Percentiles rank a stretch among this genome's conserved stretches.
Conservation (phyloP, 2,888 invertebrate species). For the Osmoderma eremita region DNA sequence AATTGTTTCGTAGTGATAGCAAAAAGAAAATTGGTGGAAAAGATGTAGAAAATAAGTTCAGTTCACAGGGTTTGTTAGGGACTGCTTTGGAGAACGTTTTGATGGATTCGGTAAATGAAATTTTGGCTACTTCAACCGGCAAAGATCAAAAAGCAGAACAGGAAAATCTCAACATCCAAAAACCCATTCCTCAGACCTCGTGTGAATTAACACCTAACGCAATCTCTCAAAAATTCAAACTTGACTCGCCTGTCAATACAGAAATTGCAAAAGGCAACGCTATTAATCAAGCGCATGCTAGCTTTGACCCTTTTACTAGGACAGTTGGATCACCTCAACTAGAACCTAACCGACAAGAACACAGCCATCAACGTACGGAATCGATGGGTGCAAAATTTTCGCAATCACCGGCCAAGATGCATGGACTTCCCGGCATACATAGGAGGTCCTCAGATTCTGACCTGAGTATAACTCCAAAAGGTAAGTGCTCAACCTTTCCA, state of each 20-base stretch:
- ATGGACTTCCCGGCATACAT: constrained; percentile 67
- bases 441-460: constrained; percentile 94
- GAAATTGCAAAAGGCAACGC: constrained; percentile 59
- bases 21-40: constrained; percentile 17
- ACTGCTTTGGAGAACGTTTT: constrained; percentile 70
- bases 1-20: constrained; percentile 33
- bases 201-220: constrained; percentile 23
- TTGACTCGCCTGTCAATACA: constrained; percentile 56
- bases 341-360: constrained; percentile 50
- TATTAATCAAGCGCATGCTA: constrained; percentile 60
- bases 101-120: constrained; percentile 66
- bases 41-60: not conserved
- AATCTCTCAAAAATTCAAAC: constrained; percentile 40
- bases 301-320: constrained; percentile 61
- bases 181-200: constrained; percentile 11
- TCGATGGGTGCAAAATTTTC: constrained; percentile 68
- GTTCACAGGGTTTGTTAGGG: constrained; percentile 61
- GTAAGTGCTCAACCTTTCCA: constrained; percentile 65
- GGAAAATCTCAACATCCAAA: not conserved
- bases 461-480: constrained; percentile 91
- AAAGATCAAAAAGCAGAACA: constrained; percentile 8
- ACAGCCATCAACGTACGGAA: constrained; percentile 67
- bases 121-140: constrained; percentile 53
- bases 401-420: constrained; percentile 68
- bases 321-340: constrained; percentile 57